Conservation (phyloP, 2,797 vertebrate species). For the Acrossocheilus wenchowensis region DNA sequence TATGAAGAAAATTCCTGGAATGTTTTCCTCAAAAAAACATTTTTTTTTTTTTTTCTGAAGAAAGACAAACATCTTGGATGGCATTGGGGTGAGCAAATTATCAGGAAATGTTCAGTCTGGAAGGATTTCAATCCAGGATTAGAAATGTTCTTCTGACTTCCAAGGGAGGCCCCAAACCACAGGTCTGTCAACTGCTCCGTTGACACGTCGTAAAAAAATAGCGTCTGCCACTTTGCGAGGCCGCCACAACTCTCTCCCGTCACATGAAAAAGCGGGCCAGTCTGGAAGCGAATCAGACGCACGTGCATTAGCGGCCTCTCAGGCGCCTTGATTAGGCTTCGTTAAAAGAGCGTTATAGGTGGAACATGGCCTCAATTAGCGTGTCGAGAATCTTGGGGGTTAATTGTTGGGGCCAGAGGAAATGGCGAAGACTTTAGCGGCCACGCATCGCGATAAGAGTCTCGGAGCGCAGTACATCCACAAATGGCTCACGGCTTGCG, state of each 20-base stretch:
- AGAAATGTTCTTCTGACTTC: slow-evolving; percentile 45
- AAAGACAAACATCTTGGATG: not conserved
- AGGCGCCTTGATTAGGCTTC: slow-evolving; percentile 46
- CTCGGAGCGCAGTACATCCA: slow-evolving; percentile 17
- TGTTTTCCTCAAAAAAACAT: not conserved
- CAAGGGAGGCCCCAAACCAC: slow-evolving; percentile 51
- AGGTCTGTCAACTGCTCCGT: slow-evolving; percentile 51
- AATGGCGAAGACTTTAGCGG: slow-evolving; percentile 39
- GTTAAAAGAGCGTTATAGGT: slow-evolving; percentile 46
- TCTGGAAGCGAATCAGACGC: slow-evolving; percentile 52
- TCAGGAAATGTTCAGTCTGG: not conserved
- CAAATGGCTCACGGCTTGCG: slow-evolving; percentile 58
- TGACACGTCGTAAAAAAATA: slow-evolving; percentile 51
- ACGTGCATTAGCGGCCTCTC: slow-evolving; percentile 35
- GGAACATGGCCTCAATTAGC: slow-evolving; percentile 53
- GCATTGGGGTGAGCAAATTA: not conserved
- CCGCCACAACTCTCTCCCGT: slow-evolving; percentile 50
- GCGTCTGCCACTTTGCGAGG: slow-evolving; percentile 32
- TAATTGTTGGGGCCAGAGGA: slow-evolving; percentile 59
- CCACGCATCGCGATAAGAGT: slow-evolving; percentile 40
- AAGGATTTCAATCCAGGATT: slow-evolving; percentile 55
- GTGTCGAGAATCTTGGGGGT: slow-evolving; percentile 48
- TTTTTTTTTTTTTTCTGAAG: not conserved
- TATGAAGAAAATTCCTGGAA: not conserved
- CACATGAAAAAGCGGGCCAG: slow-evolving; percentile 37